phyloP scores from a whole-genome alignment of 37 sponge, comb jelly and placozoan genomes.

The Crambe crambe region DNA sequence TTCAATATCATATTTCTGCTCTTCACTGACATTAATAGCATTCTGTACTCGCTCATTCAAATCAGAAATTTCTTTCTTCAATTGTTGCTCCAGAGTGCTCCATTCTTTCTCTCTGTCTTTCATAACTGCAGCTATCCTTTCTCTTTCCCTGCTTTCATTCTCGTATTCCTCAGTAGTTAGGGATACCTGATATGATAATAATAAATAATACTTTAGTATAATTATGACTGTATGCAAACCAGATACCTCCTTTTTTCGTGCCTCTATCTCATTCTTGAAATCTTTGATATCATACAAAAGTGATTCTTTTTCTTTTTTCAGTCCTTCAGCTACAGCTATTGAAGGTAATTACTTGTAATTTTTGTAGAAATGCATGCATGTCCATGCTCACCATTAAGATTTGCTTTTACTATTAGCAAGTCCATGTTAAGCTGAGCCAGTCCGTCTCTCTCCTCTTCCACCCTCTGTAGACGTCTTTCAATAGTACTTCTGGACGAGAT shows the following conservation, averaged over 20 bases:
- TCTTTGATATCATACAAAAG: too few species aligned
- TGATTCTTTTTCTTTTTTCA: not conserved
- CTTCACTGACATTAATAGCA: not conserved
- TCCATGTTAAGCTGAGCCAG: too few species aligned
- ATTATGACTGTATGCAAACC: not conserved
- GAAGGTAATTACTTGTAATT: not conserved
- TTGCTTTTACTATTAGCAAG: not conserved
- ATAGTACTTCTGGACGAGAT: too few species aligned
- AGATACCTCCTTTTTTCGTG: not conserved
- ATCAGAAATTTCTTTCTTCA: not conserved
- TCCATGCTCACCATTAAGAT: not conserved
- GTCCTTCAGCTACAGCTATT: not conserved
- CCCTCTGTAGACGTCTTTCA: too few species aligned
- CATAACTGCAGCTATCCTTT: not conserved
- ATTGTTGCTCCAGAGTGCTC: too few species aligned
- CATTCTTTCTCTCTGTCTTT: not conserved
- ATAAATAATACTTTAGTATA: not conserved
- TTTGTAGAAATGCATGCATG: not conserved
- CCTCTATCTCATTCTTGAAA: not conserved
- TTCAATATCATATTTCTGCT: too few species aligned
- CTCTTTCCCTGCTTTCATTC: not conserved
- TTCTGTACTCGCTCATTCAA: not conserved
- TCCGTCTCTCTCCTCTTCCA: too few species aligned
- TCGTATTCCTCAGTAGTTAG: not conserved
- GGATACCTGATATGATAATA: not conserved